A percentile compares a stretch with the other conserved stretches of the same genome.
Conservation (phyloP, 2,113 vertebrate species). For the Rhea pennata region DNA sequence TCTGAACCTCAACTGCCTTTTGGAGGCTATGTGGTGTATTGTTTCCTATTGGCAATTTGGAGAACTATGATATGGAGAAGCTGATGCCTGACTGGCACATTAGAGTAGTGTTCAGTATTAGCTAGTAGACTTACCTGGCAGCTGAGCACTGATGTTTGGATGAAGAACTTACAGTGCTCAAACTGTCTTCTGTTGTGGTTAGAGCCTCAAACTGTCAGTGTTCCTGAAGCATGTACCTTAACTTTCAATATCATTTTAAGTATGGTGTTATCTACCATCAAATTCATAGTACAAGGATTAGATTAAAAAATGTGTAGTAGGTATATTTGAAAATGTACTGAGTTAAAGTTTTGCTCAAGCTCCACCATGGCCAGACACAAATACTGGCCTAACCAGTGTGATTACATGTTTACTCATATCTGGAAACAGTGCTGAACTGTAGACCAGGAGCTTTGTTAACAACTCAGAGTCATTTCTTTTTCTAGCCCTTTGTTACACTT, state of each 20-base stretch:
- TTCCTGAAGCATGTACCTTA: background rate
- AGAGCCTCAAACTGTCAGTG: background rate
- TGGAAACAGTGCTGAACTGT: background rate
- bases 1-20: background rate
- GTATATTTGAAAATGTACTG: background rate
- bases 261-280: accelerated
- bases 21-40: background rate
- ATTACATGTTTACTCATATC: background rate
- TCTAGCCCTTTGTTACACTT: background rate
- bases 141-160: background rate
- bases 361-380: background rate
- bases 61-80: background rate
- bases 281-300: background rate
- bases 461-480: background rate
- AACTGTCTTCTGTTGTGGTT: background rate
- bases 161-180: background rate
- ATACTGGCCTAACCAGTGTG: background rate
- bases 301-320: background rate
- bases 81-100: background rate
- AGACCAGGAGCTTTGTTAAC: background rate
- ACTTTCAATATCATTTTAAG: background rate
- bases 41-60: background rate
- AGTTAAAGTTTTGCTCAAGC: background rate
- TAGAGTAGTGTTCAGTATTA: background rate
- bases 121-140: background rate